A percentile compares a stretch with the other conserved stretches of the same genome.
Evolutionary conservation across 2,797 vertebrate genomes (phyloP).

Genomic region (Oryzias dopingdopingensis): DNA sequence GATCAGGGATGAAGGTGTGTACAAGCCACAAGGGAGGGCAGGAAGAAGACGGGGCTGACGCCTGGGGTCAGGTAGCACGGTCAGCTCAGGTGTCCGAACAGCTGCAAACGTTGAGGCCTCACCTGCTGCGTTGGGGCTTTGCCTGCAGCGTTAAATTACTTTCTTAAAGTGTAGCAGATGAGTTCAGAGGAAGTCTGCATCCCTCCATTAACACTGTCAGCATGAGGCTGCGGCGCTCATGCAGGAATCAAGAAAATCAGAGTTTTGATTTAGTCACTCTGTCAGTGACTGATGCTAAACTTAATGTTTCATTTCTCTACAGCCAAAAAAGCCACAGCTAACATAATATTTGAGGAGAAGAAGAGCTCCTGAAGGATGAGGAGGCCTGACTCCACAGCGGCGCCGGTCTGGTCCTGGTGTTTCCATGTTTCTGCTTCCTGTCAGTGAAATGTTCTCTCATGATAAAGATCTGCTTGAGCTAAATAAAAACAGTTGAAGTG

Average conservation of each 20-base stretch:
- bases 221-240: too few species aligned
- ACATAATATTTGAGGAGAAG: slow-evolving; percentile 93
- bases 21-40: not conserved
- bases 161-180: too few species aligned
- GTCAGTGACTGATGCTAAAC: not conserved
- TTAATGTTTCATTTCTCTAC: slow-evolving; percentile 32
- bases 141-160: too few species aligned
- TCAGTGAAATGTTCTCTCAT: too few species aligned
- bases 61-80: not conserved
- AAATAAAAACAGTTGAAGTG: too few species aligned
- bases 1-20: slow-evolving; percentile 88
- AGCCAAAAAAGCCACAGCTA: slow-evolving; percentile 93
- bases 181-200: too few species aligned
- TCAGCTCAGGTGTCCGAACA: not conserved
- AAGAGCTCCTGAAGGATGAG: slow-evolving; percentile 81
- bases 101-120: not conserved
- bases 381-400: slow-evolving; percentile 6
- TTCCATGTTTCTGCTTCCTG: too few species aligned
- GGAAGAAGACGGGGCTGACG: not conserved
- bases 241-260: not conserved
- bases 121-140: too few species aligned
- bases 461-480: too few species aligned
- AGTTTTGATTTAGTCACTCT: not conserved
- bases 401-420: too few species aligned
- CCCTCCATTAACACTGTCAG: too few species aligned